phyloP scores from a whole-genome alignment of 2,113 vertebrate genomes.

The Girardinichthys multiradiatus region DNA sequence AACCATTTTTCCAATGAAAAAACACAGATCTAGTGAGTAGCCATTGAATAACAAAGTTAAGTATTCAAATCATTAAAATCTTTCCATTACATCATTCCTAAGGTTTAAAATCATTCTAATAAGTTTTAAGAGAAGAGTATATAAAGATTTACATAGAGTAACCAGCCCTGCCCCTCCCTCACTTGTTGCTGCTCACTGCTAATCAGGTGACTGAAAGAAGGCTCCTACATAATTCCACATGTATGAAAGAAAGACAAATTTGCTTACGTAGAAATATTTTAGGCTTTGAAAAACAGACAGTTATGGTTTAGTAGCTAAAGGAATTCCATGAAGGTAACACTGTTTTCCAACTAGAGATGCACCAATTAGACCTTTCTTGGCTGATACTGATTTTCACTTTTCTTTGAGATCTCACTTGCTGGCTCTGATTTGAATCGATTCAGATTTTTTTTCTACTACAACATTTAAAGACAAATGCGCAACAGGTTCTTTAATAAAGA shows the following conservation, averaged over 20 bases:
- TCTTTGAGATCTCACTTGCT: not conserved
- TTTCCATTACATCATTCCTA: not conserved
- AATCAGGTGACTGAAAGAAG: not conserved
- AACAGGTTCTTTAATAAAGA: not conserved
- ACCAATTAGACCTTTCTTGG: not conserved
- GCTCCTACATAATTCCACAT: not conserved
- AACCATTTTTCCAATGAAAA: constrained; percentile 40
- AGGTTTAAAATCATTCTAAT: not conserved
- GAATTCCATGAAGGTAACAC: no score
- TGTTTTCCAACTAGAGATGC: not conserved
- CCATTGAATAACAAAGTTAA: not conserved
- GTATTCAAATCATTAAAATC: not conserved
- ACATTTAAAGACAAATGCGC: not conserved
- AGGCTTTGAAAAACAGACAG: not conserved
- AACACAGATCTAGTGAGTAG: not conserved
- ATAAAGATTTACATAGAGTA: no score
- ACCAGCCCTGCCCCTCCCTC: not conserved
- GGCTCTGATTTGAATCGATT: not conserved
- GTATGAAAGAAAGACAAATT: not conserved
- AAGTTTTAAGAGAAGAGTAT: not conserved
- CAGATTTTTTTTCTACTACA: not conserved
- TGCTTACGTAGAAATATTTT: no score
- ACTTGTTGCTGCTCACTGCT: not conserved
- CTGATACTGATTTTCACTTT: not conserved
- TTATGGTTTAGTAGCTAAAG: not conserved